A percentile compares a stretch with the other conserved stretches of the same genome.
phyloP scores from a whole-genome alignment of 2,888 invertebrate species.

The Amiota communis region DNA sequence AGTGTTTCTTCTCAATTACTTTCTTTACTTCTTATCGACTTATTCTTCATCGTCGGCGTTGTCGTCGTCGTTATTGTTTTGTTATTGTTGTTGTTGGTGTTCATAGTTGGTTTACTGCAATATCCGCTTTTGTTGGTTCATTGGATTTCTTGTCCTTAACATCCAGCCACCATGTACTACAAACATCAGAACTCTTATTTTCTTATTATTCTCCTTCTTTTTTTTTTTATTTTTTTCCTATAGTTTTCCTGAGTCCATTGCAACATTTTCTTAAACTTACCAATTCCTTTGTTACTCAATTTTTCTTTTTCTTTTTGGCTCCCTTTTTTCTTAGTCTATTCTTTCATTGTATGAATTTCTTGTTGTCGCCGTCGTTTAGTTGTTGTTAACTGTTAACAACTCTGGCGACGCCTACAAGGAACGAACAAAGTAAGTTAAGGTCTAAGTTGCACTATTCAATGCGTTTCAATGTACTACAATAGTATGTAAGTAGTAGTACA shows the following conservation, averaged over 20 bases:
- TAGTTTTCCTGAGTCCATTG: too few species aligned
- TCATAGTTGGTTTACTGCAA: background rate
- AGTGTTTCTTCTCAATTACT: too few species aligned
- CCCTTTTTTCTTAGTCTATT: too few species aligned
- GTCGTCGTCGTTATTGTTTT: background rate
- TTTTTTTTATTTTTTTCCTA: background rate
- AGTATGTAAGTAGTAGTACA: too few species aligned
- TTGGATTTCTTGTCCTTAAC: background rate
- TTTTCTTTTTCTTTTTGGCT: constrained; percentile 17
- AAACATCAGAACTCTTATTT: too few species aligned
- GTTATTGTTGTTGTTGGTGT: too few species aligned
- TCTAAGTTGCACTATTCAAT: background rate
- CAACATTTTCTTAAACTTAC: constrained; percentile 42
- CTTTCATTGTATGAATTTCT: too few species aligned
- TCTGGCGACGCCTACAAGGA: constrained; percentile 3
- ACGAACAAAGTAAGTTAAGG: too few species aligned
- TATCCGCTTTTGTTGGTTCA: background rate
- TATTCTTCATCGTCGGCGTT: background rate
- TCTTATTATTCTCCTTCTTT: background rate
- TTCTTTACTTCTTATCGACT: too few species aligned
- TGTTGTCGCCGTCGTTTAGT: background rate
- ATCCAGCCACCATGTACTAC: background rate
- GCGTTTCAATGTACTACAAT: too few species aligned
- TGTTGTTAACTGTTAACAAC: constrained; percentile 10
- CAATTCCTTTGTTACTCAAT: constrained; percentile 41